Base-by-base conservation (phyloP, 2,113 vertebrate genomes). In the Ptyas mucosa region DNA sequence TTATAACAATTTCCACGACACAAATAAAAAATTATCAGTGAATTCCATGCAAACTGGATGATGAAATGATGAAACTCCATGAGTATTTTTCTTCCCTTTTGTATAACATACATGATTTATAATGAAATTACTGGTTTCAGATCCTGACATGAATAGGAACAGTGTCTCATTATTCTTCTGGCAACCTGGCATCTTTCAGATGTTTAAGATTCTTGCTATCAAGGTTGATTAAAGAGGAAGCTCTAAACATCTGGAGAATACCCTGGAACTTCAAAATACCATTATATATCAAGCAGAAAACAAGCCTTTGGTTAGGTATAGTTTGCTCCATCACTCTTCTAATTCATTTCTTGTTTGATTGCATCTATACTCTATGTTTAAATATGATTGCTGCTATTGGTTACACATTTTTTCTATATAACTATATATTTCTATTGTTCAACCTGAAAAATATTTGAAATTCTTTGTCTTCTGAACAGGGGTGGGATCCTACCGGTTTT, bases 21-120 rank as follows among this genome's bases (percentile, higher is more conserved):
- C 81, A 89, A 90, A 93, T 89, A 52, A 92, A 64, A 91, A 46
- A 39, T 87, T 58, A 89, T 96, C 52, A 93, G 58, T 20, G 93
- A 61, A 75, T 53, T 2, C 24, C 93, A 92, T 61, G 21, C 34
- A 89, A 55, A 18, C n/a, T 6, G 39, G 69, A 39, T 15, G 81
- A 91, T 9, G 57, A 29, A 90, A 94, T 89, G n/a, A n/a, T n/a
- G n/a, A n/a, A n/a, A 95, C 64, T 89, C 46, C 91, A 54, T n/a
- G 26, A 24, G 14, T 54, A 24, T 88, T 18, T 26, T 8, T 51
- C 15, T 91, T 61, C 93, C 51, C 46, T 69, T 75, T 15, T 29
- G 1, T 0, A n/a, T 58, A 46, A 85, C 54, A 21, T 26, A 81
- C 18, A 87, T 69, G 86, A 53, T 88, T 75, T 21, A 95, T 51